Percentiles rank a stretch among this genome's conserved stretches.
Conservation (phyloP, 2,113 vertebrate genomes). For the Fregetta grallaria region DNA sequence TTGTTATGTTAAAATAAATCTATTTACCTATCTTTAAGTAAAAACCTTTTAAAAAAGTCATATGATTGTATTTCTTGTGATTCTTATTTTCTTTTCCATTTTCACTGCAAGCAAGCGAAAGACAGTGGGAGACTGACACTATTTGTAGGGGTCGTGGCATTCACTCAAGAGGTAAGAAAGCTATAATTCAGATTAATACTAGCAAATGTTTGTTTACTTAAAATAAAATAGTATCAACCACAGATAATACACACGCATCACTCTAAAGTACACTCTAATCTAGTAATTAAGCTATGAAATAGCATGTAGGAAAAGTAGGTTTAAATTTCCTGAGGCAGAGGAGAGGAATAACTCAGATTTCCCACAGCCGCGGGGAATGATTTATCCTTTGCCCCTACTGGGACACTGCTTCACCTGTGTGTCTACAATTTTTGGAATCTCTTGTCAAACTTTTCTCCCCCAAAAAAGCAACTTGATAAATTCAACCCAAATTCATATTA, state of each 20-base stretch:
- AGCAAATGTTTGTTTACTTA: not conserved
- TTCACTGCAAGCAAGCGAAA: not conserved
- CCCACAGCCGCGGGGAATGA: not conserved
- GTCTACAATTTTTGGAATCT: not conserved
- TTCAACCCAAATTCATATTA: not conserved
- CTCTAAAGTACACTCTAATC: not conserved
- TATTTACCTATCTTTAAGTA: not conserved
- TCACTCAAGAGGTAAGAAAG: not conserved
- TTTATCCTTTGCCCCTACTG: not conserved
- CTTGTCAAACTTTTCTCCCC: not conserved
- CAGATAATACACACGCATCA: not conserved
- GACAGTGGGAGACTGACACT: not conserved
- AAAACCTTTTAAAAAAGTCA: not conserved
- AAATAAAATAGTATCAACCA: not conserved
- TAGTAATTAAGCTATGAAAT: not conserved
- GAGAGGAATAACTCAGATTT: not conserved
- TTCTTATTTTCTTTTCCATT: not conserved
- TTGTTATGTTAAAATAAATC: not conserved
- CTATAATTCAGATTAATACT: not conserved
- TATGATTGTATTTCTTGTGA: not conserved
- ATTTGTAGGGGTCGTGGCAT: not conserved
- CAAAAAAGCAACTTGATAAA: not conserved
- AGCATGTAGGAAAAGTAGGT: not conserved
- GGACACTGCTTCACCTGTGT: not conserved
- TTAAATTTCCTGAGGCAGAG: not conserved